Percentiles rank a stretch among this genome's conserved stretches.
phyloP scores from a whole-genome alignment of 2,888 invertebrate genomes.

The Prionchulus punctatus region DNA sequence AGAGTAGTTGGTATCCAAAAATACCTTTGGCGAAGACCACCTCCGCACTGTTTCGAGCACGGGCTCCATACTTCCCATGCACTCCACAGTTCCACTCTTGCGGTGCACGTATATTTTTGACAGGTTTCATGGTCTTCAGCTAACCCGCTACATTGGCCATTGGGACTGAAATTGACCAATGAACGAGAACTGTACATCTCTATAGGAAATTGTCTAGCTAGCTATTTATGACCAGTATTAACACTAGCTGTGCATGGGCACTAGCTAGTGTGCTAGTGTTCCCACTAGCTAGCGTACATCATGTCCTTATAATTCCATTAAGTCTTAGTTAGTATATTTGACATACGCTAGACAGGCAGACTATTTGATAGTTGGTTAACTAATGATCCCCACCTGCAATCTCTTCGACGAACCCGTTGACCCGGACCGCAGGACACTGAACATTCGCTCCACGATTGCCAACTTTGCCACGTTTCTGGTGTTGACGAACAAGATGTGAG shows the following conservation, averaged over 20 bases:
- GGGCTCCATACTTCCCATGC: background rate
- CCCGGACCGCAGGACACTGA: constrained; percentile 3
- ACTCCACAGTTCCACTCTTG: background rate
- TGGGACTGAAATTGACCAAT: too few relatives aligned
- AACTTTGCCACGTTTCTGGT: too few relatives aligned
- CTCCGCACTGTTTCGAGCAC: background rate
- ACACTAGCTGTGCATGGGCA: background rate
- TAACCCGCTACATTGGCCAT: background rate
- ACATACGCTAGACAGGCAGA: too few relatives aligned
- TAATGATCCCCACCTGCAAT: background rate
- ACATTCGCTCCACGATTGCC: background rate
- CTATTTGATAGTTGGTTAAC: too few relatives aligned
- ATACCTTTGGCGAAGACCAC: background rate
- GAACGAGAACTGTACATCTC: too few relatives aligned
- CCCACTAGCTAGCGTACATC: too few relatives aligned
- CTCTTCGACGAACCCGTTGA: background rate
- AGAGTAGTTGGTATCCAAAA: too few relatives aligned
- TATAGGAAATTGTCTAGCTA: too few relatives aligned
- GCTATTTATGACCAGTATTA: background rate
- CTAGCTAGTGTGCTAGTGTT: background rate
- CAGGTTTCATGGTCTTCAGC: background rate
- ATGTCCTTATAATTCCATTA: too few relatives aligned
- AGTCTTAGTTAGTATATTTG: too few relatives aligned
- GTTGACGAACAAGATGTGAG: too few relatives aligned
- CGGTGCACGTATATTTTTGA: background rate